Evolutionary conservation across 2,113 vertebrate species (phyloP), one percentile per base, ranked within the genome.

Genomic region (Pseudorasbora parva): DNA sequence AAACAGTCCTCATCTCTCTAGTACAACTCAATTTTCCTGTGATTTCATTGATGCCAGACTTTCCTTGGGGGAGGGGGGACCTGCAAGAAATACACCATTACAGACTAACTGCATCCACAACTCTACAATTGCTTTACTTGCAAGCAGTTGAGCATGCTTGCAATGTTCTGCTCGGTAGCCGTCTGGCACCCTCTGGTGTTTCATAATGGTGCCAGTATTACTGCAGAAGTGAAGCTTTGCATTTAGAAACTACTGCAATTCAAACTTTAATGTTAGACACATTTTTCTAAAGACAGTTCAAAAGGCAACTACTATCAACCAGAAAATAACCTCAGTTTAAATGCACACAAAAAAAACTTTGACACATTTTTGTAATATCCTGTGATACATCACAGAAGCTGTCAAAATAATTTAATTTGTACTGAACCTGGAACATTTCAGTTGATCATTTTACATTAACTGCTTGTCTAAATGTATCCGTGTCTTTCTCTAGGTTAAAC

Each of bases 111-210:
- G 37, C 33, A n/a, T 41, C 45, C 23, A 25, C 33, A 25, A 11
- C 8, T 43, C 59, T 4, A 25, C 12, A 60, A 1, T 8, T n/a
- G 2, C 27, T 21, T 25, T 11, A 12, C 9, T 15, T 27, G 43
- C 8, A 12, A 49, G 7, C 6, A 7, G 49, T 51, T 30, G 0
- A 19, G 17, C 19, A 21, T 1, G 2, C 30, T 33, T 56, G 73
- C 74, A 17, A 43, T 45, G 7, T 60, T 30, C 41, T 25, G n/a
- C 37, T 12, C 17, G 23, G 21, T 17, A 30, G 21, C 23, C 30
- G 51, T 80, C 2, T 51, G 25, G 59, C 14, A 60, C 57, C 78
- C 43, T 66, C 78, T 80, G 43, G 17, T 80, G 78, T 64, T 60
- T 37, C 8, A 60, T 23, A 47, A 47, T 17, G 4, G 23, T 43